phyloP scores from a whole-genome alignment of 2,888 invertebrate genomes.

The Phortica magna region DNA sequence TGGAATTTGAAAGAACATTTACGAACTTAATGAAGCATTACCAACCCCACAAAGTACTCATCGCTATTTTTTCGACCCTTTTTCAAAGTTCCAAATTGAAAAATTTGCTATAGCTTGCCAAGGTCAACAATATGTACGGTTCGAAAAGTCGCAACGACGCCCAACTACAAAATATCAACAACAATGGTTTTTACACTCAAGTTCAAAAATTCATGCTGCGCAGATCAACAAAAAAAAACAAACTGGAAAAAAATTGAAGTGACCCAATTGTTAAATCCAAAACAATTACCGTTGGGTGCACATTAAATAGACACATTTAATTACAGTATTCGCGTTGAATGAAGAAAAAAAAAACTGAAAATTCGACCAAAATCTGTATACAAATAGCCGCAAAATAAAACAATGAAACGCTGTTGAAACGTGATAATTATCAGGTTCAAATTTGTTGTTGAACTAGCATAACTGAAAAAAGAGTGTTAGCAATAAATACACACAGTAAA shows the following conservation, averaged over 20 bases:
- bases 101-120: background rate
- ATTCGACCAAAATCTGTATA: background rate
- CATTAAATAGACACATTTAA: constrained; percentile 33
- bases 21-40: too few relatives aligned
- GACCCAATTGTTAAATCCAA: constrained; percentile 35
- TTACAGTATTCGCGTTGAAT: constrained; percentile 5
- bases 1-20: too few relatives aligned
- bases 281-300: constrained; percentile 35
- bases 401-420: constrained; percentile 51
- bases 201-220: constrained; percentile 22
- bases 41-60: too few relatives aligned
- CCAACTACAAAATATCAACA: background rate
- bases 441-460: constrained; percentile 49
- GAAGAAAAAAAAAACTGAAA: background rate
- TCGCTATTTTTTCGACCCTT: too few relatives aligned
- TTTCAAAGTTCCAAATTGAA: too few relatives aligned
- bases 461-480: background rate
- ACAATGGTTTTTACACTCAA: background rate
- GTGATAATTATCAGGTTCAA: constrained; percentile 58
- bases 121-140: background rate
- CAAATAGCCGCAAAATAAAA: constrained; percentile 3
- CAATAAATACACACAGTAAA: background rate
- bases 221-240: constrained; percentile 2
- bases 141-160: background rate
- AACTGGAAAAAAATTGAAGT: background rate